phyloP scores from a whole-genome alignment of 1,140 invertebrate genomes.

The Leptinotarsa texana region DNA sequence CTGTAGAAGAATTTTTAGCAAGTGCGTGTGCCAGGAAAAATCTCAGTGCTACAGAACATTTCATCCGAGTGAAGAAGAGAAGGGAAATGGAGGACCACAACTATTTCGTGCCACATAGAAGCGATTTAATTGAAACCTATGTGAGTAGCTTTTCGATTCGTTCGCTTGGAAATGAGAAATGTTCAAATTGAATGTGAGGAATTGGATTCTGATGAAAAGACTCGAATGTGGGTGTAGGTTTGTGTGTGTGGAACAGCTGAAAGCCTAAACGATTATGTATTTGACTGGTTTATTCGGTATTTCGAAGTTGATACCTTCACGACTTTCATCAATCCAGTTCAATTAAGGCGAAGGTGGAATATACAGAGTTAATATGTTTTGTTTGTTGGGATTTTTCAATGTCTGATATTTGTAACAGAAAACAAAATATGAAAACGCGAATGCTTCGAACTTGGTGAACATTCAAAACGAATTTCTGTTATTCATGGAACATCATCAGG shows the following conservation, averaged over 20 bases:
- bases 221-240: not conserved
- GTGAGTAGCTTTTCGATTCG: constrained; percentile 67
- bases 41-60: constrained; percentile 92
- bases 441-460: too few species aligned
- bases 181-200: not conserved
- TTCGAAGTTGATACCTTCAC: too few species aligned
- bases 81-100: constrained; percentile 94
- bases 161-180: constrained; percentile 8
- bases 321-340: too few species aligned
- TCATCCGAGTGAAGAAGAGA: constrained; percentile 91
- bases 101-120: constrained; percentile 91
- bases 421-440: too few species aligned
- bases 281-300: not conserved
- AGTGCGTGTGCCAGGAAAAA: constrained; percentile 87
- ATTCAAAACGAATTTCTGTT: too few species aligned
- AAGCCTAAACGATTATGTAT: not conserved
- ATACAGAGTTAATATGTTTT: too few species aligned
- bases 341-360: too few species aligned
- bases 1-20: constrained; percentile 92
- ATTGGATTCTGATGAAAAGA: constrained; percentile 1
- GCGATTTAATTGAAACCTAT: constrained; percentile 92
- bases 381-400: too few species aligned
- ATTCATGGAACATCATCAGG: too few species aligned
- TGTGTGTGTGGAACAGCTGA: not conserved
- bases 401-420: too few species aligned